Percentiles rank a stretch among this genome's conserved stretches.
Evolutionary conservation across 2,888 invertebrate species (phyloP).

Genomic region (Agonum fuliginosum): DNA sequence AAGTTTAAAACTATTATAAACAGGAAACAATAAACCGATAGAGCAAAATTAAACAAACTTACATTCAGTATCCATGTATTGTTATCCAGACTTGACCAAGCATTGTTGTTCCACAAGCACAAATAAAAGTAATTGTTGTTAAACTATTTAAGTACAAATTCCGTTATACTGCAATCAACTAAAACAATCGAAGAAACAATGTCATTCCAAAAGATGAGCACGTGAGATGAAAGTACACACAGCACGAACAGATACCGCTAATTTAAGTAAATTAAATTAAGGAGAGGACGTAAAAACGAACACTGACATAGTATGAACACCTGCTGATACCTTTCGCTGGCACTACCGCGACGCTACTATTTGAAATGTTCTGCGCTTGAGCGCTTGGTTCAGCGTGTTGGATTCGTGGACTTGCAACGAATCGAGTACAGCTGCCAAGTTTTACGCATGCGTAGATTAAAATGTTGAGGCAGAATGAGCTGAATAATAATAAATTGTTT

Average conservation of each 20-base stretch:
- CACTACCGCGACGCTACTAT: conserved; percentile 48
- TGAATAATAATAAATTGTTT: neutral
- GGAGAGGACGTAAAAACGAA: conserved; percentile 27
- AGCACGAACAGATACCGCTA: conserved; percentile 17
- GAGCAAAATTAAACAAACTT: conserved; percentile 1
- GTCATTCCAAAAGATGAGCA: conserved; percentile 26
- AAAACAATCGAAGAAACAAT: conserved; percentile 15
- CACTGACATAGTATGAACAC: conserved; percentile 20
- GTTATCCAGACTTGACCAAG: conserved; percentile 16
- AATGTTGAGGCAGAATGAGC: neutral
- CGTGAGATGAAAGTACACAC: conserved; percentile 20
- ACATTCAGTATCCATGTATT: conserved; percentile 51
- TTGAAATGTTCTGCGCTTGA: conserved; percentile 34
- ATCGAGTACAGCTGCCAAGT: neutral
- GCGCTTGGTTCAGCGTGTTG: neutral
- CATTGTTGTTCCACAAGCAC: conserved; percentile 26
- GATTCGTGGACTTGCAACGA: conserved; percentile 10
- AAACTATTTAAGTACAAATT: conserved; percentile 26
- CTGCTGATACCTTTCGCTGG: conserved; percentile 29
- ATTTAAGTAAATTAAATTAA: conserved; percentile 49
- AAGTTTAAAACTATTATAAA: conserved; percentile 3
- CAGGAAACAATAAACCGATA: neutral
- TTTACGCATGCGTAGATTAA: conserved; percentile 41
- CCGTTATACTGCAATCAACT: conserved; percentile 37
- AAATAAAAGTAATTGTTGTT: conserved; percentile 18